These are phyloP conservation scores for Drosophila carrolli DNA, from an alignment of 1,140 invertebrate species.

Conservation along the genomic window DNA sequence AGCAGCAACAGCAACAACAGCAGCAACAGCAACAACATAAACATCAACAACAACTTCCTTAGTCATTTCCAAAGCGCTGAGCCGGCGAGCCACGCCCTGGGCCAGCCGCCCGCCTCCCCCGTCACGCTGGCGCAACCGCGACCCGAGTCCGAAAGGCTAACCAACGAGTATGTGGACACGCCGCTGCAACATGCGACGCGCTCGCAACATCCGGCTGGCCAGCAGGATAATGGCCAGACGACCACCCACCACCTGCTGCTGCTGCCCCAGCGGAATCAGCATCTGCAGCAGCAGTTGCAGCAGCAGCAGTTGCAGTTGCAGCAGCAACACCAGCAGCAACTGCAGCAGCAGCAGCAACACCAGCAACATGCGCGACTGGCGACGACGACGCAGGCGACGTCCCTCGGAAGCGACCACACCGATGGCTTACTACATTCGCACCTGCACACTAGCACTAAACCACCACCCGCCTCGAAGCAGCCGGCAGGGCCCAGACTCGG, in stretches of 20 bases:
- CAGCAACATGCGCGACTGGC: slow-evolving; percentile 64
- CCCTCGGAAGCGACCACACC: slow-evolving; percentile 63
- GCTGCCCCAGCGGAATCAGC: slow-evolving; percentile 72
- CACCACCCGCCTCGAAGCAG: slow-evolving; percentile 67
- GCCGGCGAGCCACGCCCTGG: slow-evolving; percentile 51
- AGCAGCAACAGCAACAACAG: slow-evolving; percentile 58
- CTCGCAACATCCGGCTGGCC: slow-evolving; percentile 71
- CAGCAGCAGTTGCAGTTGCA: slow-evolving; percentile 50
- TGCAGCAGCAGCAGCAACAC: slow-evolving; percentile 29
- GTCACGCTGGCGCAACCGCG: slow-evolving; percentile 89
- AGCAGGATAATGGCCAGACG: slow-evolving; percentile 80
- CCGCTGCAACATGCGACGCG: slow-evolving; percentile 85
- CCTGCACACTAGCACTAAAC: slow-evolving; percentile 40
- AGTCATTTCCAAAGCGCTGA: slow-evolving; percentile 84
- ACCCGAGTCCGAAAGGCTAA: slow-evolving; percentile 90
- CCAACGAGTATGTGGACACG: slow-evolving; percentile 94
- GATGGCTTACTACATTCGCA: slow-evolving; percentile 84
- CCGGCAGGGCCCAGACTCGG: slow-evolving; percentile 14
- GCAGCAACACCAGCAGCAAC: slow-evolving; percentile 21
- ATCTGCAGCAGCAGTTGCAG: slow-evolving; percentile 42
- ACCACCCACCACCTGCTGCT: slow-evolving; percentile 79
- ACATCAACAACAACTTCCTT: slow-evolving; percentile 79
- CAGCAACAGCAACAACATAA: slow-evolving; percentile 59
- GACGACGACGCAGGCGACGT: slow-evolving; percentile 49
- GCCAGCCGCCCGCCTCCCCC: slow-evolving; percentile 73